phyloP scores from a whole-genome alignment of 1,140 invertebrate species.

The Campodea augens region DNA sequence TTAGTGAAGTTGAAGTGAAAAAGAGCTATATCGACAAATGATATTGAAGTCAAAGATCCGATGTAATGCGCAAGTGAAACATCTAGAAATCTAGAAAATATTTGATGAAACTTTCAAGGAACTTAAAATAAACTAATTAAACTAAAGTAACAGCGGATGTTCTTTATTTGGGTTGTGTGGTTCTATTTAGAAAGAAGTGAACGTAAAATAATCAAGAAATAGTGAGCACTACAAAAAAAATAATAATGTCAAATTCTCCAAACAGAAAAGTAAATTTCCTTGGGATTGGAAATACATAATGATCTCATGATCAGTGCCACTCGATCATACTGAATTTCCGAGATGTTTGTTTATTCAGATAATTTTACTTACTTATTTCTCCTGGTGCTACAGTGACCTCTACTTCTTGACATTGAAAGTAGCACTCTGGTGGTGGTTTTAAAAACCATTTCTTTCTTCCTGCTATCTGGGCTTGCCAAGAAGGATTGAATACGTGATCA shows the following conservation, averaged over 20 bases:
- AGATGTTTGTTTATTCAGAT: no score
- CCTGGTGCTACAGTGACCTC: conserved; percentile 56
- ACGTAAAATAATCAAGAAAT: not conserved
- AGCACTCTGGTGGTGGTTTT: conserved; percentile 73
- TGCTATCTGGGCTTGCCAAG: conserved; percentile 83
- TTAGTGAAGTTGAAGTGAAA: no score
- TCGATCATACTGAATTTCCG: not conserved
- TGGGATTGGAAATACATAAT: not conserved
- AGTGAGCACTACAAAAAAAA: not conserved
- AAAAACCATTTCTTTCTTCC: conserved; percentile 71
- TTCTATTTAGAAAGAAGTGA: no score
- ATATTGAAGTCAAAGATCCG: no score
- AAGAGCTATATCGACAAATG: no score
- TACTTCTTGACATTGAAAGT: conserved; percentile 45
- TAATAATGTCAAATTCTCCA: not conserved
- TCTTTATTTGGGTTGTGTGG: no score
- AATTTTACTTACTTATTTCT: conserved; percentile 76
- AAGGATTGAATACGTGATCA: conserved; percentile 73
- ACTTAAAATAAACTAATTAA: no score
- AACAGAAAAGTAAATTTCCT: not conserved
- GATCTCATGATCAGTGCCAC: not conserved
- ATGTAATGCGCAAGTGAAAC: no score
- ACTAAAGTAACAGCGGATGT: no score
- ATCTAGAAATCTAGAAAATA: no score
- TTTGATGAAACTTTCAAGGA: no score